phyloP scores from a whole-genome alignment of 2,113 vertebrate species.

The Pterophyllum scalare region DNA sequence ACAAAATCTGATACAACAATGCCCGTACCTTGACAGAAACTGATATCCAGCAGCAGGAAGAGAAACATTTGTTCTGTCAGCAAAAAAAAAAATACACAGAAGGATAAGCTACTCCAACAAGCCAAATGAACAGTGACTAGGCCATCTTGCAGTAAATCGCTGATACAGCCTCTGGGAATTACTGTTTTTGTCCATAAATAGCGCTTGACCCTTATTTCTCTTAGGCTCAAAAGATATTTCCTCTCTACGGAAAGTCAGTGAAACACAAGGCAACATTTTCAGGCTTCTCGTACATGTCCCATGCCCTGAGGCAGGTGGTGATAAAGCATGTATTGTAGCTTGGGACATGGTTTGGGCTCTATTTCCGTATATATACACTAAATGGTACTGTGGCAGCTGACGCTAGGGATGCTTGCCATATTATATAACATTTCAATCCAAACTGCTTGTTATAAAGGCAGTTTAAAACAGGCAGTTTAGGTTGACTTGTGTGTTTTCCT shows the following conservation, averaged over 20 bases:
- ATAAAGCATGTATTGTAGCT: constrained; percentile 30
- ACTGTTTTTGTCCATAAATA: constrained; percentile 56
- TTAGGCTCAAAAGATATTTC: constrained; percentile 43
- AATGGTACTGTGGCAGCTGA: not conserved
- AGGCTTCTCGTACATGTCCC: constrained; percentile 32
- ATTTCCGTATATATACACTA: constrained; percentile 4
- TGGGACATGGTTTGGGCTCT: constrained; percentile 23
- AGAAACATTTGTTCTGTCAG: constrained; percentile 59
- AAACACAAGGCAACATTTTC: constrained; percentile 41
- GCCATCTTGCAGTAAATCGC: constrained; percentile 53
- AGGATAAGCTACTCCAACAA: constrained; percentile 32
- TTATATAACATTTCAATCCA: not conserved
- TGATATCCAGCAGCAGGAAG: constrained; percentile 45
- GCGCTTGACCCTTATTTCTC: constrained; percentile 61
- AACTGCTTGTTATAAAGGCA: not conserved
- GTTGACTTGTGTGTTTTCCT: not conserved
- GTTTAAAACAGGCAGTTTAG: not conserved
- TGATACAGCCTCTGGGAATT: constrained; percentile 66
- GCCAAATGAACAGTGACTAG: constrained; percentile 52
- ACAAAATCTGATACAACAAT: constrained; percentile 39
- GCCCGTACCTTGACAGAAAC: constrained; percentile 48
- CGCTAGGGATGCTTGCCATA: not conserved
- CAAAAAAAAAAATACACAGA: constrained; percentile 27
- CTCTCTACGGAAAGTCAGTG: constrained; percentile 31
- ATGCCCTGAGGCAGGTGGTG: constrained; percentile 38